Conservation (phyloP, 1,140 invertebrate species). For the Lepidurus couesii region DNA sequence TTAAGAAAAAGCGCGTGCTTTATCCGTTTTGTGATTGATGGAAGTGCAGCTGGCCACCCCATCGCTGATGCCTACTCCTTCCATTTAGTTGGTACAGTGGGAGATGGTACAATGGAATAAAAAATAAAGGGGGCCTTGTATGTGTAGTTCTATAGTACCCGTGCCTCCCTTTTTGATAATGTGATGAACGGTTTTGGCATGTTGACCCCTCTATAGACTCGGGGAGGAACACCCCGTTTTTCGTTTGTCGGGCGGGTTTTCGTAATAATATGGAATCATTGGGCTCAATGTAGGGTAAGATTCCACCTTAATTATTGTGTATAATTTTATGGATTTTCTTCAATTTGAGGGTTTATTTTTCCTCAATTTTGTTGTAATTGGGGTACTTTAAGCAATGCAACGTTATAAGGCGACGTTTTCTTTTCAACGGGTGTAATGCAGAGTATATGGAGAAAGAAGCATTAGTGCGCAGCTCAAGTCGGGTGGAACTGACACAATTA, state of each 20-base stretch:
- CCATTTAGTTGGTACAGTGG: background rate
- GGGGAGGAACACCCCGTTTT: slow-evolving; percentile 11
- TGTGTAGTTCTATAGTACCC: background rate
- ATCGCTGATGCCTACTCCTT: background rate
- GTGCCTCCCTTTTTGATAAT: slow-evolving; percentile 19
- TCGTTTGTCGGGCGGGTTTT: background rate
- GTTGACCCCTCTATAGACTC: background rate
- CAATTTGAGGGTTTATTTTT: too few species aligned
- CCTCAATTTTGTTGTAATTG: too few species aligned
- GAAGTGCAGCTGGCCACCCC: slow-evolving; percentile 17
- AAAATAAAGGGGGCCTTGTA: background rate
- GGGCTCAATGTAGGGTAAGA: background rate
- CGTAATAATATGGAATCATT: background rate
- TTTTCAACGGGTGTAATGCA: background rate
- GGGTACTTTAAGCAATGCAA: too few species aligned
- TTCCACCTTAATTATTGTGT: background rate
- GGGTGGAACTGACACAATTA: slow-evolving; percentile 19
- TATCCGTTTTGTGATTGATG: slow-evolving; percentile 15
- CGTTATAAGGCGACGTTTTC: too few species aligned
- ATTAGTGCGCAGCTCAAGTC: background rate
- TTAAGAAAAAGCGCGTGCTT: slow-evolving; percentile 21
- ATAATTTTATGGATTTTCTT: background rate
- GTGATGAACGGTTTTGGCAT: slow-evolving; percentile 21
- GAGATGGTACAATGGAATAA: background rate
- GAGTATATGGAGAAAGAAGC: background rate